Evolutionary conservation across 92 coral and sea anemone species (phyloP), one percentile per base, ranked within the genome.

Genomic region (Micromussa lordhowensis): DNA sequence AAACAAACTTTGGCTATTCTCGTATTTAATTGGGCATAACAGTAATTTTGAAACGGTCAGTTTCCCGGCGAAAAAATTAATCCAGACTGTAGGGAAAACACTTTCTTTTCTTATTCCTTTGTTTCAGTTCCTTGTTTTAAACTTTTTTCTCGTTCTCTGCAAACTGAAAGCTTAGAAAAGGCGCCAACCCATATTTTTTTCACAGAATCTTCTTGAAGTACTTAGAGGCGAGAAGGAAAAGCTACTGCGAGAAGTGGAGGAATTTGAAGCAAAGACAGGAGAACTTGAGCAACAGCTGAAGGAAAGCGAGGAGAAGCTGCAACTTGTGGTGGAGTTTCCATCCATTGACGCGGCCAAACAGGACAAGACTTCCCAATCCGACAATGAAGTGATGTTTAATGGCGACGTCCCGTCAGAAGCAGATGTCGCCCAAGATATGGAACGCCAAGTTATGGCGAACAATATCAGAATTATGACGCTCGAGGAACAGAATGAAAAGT

Each of bases 401-500:
- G 93, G 94, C 31, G 81, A 81, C 14, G 88, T 71, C 28, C 90
- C 88, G 1, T 69, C 88, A 51, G 93, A 89, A 54, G 79, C 80
- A 84, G 96, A 93, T 16, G 97, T 98, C 2, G 95, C 95, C 21
- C 87, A 82, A 35, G 98, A 98, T 74, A 98, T 98, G 99, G 98
- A 98, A 79, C 89, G 93, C 58, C 98, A 98, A 87, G 96, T 98
- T 12, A 91, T 94, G 95, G 92, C 98, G 17, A 98, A 98, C 80
- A 98, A 98, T 82, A 93, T 98, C 82, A 91, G 99, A 34, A 98
- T 98, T 9, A 87, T 91, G 85, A 90, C 95, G 75, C 88, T 98
- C 13, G 99, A 96, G 84, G 93, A 87, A 19, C 98, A 98, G 88
- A 98, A 98, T 81, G 98, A 98, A 83, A 98, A 94, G 90, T 83